These are phyloP conservation scores for Bos indicus DNA, from an alignment of 2,113 vertebrate species.

Conservation along the genomic window DNA sequence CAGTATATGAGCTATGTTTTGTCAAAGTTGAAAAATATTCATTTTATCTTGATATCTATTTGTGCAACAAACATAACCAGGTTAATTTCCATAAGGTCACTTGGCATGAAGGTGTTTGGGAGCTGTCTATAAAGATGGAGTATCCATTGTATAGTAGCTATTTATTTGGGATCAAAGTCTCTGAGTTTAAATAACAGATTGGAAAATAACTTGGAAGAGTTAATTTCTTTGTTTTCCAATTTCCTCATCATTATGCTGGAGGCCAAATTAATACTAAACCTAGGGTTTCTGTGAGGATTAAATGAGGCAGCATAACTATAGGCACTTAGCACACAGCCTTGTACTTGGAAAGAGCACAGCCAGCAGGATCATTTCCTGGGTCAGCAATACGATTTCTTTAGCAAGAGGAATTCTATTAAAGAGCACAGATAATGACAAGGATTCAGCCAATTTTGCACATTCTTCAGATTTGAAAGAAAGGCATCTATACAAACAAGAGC, in stretches of 20 bases:
- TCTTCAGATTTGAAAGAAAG: not conserved
- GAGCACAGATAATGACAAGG: not conserved
- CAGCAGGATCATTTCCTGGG: not conserved
- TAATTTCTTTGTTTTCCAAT: not conserved
- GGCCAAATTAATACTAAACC: not conserved
- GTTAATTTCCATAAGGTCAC: not conserved
- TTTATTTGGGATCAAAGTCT: not conserved
- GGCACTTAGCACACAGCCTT: not conserved
- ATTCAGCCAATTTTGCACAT: not conserved
- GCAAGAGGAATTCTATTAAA: not conserved
- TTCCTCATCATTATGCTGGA: not conserved
- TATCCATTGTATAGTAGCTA: not conserved
- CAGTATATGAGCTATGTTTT: not conserved
- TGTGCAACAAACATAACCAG: not conserved
- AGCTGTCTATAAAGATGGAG: not conserved
- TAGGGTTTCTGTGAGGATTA: not conserved
- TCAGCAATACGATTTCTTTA: not conserved
- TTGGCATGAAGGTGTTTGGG: not conserved
- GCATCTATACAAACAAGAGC: not conserved
- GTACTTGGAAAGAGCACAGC: not conserved
- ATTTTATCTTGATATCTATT: not conserved
- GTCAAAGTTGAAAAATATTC: not conserved
- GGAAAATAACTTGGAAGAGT: not conserved
- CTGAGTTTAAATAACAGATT: not conserved
- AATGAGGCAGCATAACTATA: not conserved